phyloP scores from a whole-genome alignment of 2,797 vertebrate species.

The Mionectes olivaceus region DNA sequence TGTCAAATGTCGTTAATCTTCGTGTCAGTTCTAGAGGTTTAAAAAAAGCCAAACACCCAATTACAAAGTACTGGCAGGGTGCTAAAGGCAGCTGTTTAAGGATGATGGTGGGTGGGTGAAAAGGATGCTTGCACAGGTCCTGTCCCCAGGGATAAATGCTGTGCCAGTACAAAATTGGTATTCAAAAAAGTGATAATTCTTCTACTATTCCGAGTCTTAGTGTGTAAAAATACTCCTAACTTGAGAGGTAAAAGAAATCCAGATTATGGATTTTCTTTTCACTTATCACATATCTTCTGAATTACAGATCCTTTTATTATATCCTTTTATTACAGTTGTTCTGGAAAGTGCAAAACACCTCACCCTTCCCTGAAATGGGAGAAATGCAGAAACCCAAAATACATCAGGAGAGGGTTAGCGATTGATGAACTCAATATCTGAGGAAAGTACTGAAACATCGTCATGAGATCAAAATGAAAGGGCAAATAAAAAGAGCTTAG shows the following conservation, averaged over 20 bases:
- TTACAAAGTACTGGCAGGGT: constrained; percentile 78
- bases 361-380: neutral
- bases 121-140: neutral
- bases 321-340: neutral
- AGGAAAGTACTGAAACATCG: constrained; percentile 36
- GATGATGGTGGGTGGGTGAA: neutral
- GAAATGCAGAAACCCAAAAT: neutral
- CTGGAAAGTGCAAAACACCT: neutral
- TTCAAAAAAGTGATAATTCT: neutral
- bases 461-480: constrained; percentile 67
- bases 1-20: constrained; percentile 78
- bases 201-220: neutral
- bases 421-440: constrained; percentile 47
- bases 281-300: neutral
- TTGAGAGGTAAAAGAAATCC: neutral
- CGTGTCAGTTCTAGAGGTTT: constrained; percentile 72
- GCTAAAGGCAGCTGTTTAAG: constrained; percentile 43
- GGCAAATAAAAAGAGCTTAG: constrained; percentile 61
- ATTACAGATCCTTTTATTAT: neutral
- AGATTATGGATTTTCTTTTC: neutral
- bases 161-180: neutral
- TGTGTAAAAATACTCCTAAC: neutral
- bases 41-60: constrained; percentile 71
- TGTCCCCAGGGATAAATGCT: neutral
- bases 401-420: neutral